Base-by-base conservation (phyloP, 2,113 vertebrate species). In the Motacilla alba region DNA sequence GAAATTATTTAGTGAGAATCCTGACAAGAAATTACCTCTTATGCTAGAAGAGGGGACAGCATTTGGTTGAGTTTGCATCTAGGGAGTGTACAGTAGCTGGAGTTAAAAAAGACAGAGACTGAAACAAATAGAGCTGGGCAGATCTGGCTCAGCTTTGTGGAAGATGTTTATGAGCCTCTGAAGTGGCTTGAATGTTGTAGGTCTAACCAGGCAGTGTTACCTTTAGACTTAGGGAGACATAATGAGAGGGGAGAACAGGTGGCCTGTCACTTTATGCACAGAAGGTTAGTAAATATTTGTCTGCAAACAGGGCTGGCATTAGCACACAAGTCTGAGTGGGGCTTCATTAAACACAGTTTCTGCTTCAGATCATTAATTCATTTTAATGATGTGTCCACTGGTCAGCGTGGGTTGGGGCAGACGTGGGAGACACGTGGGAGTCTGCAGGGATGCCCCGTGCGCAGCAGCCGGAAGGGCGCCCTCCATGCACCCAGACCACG, bases 351-450 rank as follows among this genome's bases (percentile, higher is more conserved):
- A 95, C 70, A 94, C 96, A 68, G 89, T 95, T 97, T 97, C 96
- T 97, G 97, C 96, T 94, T 97, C 96, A 96, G 93, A 93, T 96
- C 93, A 72, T 96, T 96, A 97, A 96, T 97, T 96, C 53, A 63
- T 91, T 97, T 95, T 97, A 97, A 97, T 98, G 94, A 91, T n/a
- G 88, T 83, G 92, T 90, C 94, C 87, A 53, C 55, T 77, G 62
- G 93, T 96, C 95, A 90, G 53, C 17, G 2, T 16, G n/a, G 87
- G 68, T 31, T 81, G 86, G 27, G 66, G 72, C 63, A 80, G 93
- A 73, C 15, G 5, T 19, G 63, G 60, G 33, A 24, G 74, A 44
- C 33, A 44, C 2, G 11, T 60, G 73, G 73, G 73, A 46, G 46
- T 39, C 47, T 78, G 70, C 5, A 13, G 58, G 93, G 90, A 85